These are phyloP conservation scores for Tympanoctomys barrerae DNA, from an alignment of 2,797 vertebrate genomes.

Conservation along the genomic window DNA sequence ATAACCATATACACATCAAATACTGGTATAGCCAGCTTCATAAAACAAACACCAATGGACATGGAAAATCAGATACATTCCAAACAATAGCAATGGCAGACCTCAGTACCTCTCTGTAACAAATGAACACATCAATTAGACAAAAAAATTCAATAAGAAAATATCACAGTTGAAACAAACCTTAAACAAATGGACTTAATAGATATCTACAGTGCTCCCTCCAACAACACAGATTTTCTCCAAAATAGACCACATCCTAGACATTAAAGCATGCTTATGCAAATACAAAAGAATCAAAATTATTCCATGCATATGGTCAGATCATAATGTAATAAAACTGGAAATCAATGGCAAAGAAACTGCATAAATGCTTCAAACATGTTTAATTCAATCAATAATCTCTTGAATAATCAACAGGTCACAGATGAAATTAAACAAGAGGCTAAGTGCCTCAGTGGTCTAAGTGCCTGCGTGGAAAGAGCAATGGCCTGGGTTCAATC, in stretches of 20 bases:
- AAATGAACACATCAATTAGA: background rate
- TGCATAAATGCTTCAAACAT: background rate
- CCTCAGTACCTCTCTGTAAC: background rate
- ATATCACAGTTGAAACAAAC: background rate
- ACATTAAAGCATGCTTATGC: background rate
- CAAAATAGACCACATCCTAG: background rate
- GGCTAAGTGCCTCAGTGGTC: too few species aligned
- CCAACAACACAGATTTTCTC: background rate
- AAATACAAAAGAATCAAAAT: background rate
- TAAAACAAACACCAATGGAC: background rate
- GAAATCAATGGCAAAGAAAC: background rate
- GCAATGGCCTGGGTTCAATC: too few species aligned
- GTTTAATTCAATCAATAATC: background rate
- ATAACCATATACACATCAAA: background rate
- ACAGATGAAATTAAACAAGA: background rate
- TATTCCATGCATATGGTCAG: background rate
- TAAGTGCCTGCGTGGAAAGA: too few species aligned
- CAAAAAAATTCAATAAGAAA: background rate
- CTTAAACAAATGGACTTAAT: background rate
- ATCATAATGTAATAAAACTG: background rate
- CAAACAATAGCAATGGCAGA: background rate
- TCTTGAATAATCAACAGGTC: background rate
- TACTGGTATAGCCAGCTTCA: background rate
- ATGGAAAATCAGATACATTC: background rate
- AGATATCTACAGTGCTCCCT: background rate